Evolutionary conservation across 2,888 invertebrate genomes (phyloP), one percentile per base, ranked within the genome.

Genomic region (Acleris holmiana): DNA sequence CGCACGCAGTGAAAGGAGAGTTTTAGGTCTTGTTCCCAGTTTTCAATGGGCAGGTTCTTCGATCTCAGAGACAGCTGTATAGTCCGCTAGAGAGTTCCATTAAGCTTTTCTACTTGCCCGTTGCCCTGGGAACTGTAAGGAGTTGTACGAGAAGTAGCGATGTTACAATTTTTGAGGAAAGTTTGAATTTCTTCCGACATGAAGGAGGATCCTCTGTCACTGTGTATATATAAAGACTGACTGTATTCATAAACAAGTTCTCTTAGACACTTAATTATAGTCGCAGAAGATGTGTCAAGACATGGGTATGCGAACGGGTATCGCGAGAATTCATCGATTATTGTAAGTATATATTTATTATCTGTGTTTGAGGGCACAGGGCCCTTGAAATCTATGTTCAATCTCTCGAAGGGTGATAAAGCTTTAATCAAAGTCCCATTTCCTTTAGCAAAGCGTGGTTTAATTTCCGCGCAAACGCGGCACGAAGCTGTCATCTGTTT

Each of bases 341-440:
- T 35, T 35, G 2, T 18, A 18, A 29, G 55, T n/a, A n/a, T n/a
- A n/a, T n/a, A n/a, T n/a, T n/a, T n/a, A n/a, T n/a, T n/a, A n/a
- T n/a, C n/a, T n/a, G 23, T 46, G n/a, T 23, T 44, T 17, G 55
- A 55, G 17, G 21, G 44, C 4, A 55, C 23, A 10, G 41, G 41
- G 1, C 40, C 54, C 7, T 57, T 48, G 19, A 57, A 57, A 40
- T 57, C 48, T 8, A 57, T 19, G 17, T 57, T 57, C 15, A 57
- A 15, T 25, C 48, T 19, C 4, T 57, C 57, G 10, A 57, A 48
- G 19, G 47, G 48, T 4, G 48, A 35, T 63, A 63, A 23, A 55
- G 63, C 63, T 62, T 67, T 65, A 8, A 66, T 63, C 10, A 63
- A 58, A 23, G 67, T 15, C 53, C 68, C 13, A 54, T 56, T 17